Evolutionary conservation across 2,888 invertebrate species (phyloP), one percentile per base, ranked within the genome.

Genomic region (Harpalus rufipes): DNA sequence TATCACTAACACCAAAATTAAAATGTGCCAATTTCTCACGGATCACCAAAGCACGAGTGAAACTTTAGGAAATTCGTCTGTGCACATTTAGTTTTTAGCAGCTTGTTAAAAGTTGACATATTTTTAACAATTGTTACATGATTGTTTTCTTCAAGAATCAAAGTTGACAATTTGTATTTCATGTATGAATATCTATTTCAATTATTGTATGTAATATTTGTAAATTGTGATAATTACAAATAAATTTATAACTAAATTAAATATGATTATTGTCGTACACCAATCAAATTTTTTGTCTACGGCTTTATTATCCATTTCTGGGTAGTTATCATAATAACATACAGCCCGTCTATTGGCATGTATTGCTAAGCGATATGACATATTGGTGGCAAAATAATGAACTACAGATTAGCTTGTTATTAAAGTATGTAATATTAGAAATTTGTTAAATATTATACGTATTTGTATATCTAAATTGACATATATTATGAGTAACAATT

Each of bases 201-300:
- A 51, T 51, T 32, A 32, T 12, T 51, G 44, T 51, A 51, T 51
- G 44, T 51, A 51, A 51, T 51, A 51, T 51, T 51, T 51, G 44
- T 51, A 51, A 51, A 51, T 51, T 51, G 44, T 51, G 44, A 51
- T 51, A 51, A 51, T 51, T 51, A 51, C 44, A 51, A 51, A 51
- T 51, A 51, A 51, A 51, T 51, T 51, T 51, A 51, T 51, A 51
- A 51, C 10, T 44, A 51, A 51, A 51, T 32, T 32, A 32, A 32
- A 32, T 32, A 5, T 32, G 32, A 32, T 32, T 32, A 6, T 32
- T 32, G 3, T 32, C 32, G 6, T 32, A 32, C 32, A 32, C 5
- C 32, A 3, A 4, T 32, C 32, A 32, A 32, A 32, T 32, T 32
- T 32, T 32, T 4, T 32, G 32, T 32, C 25, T 25, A 25, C 25